These are phyloP conservation scores for Pelecanus crispus DNA, from an alignment of 2,113 vertebrate genomes.

Conservation along the genomic window DNA sequence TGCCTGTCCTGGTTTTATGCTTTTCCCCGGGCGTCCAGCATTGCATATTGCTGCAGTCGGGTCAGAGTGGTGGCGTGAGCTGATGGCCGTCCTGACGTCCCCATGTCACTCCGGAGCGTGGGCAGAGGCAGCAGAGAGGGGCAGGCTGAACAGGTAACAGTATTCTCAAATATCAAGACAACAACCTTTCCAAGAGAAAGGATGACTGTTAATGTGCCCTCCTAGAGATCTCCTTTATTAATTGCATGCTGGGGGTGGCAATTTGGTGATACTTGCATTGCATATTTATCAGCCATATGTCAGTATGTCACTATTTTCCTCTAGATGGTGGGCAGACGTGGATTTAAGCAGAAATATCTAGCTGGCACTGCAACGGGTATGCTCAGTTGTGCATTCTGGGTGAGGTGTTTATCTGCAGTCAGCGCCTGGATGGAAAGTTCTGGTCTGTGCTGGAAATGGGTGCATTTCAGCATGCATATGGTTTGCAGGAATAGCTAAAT, in stretches of 20 bases:
- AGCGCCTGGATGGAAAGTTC: not conserved
- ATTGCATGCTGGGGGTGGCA: not conserved
- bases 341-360: not conserved
- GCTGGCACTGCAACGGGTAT: fast-evolving
- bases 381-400: not conserved
- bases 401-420: not conserved
- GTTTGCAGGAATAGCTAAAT: not conserved
- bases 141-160: not conserved
- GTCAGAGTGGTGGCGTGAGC: not conserved
- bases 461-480: not conserved
- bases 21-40: not conserved
- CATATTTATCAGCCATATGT: not conserved
- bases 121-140: not conserved
- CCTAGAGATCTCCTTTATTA: not conserved
- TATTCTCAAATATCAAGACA: not conserved
- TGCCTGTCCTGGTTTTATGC: not conserved
- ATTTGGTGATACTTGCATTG: not conserved
- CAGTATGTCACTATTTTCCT: not conserved
- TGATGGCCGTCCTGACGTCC: not conserved
- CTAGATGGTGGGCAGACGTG: not conserved
- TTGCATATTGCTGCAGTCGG: not conserved
- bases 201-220: not conserved
- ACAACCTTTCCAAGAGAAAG: not conserved
- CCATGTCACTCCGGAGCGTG: fast-evolving
- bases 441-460: not conserved